phyloP scores from a whole-genome alignment of 2,797 vertebrate genomes.

The Anguilla marmorata region DNA sequence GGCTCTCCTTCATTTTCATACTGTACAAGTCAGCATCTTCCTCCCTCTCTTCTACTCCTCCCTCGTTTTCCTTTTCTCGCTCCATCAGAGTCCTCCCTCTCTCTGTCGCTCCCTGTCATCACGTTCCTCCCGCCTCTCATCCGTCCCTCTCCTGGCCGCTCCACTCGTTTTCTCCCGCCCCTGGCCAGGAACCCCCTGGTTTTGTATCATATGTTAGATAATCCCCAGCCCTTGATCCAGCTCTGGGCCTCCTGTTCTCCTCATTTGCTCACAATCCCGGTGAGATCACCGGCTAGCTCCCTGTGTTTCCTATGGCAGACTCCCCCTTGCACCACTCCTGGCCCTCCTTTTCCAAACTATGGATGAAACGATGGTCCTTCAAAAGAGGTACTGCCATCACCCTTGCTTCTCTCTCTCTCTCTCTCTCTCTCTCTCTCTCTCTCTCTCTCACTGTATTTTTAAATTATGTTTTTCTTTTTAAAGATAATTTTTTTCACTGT shows the following conservation, averaged over 20 bases:
- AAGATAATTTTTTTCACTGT: neutral
- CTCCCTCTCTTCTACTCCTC: neutral
- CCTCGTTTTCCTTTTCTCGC: too few species aligned
- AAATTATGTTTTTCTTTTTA: neutral
- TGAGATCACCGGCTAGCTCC: neutral
- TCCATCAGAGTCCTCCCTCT: neutral
- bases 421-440: neutral
- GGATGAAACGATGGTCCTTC: constrained; percentile 94
- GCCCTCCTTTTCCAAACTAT: constrained; percentile 91
- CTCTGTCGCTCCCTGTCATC: neutral
- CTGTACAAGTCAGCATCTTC: neutral
- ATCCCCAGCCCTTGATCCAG: constrained; percentile 46
- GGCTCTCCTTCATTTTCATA: neutral
- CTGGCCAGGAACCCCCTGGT: constrained; percentile 13
- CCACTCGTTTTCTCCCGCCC: neutral
- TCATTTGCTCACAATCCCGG: constrained; percentile 22
- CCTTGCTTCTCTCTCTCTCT: neutral
- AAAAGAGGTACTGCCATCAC: constrained; percentile 84
- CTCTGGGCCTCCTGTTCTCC: constrained; percentile 27
- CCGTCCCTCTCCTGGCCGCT: neutral
- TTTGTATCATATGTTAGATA: constrained; percentile 38
- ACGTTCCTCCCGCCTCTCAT: neutral
- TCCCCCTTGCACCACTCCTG: constrained; percentile 92
- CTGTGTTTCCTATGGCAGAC: constrained; percentile 77
- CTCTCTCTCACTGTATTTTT: neutral